phyloP scores from a whole-genome alignment of 1,140 invertebrate species.

The Solenopsis fugax region DNA sequence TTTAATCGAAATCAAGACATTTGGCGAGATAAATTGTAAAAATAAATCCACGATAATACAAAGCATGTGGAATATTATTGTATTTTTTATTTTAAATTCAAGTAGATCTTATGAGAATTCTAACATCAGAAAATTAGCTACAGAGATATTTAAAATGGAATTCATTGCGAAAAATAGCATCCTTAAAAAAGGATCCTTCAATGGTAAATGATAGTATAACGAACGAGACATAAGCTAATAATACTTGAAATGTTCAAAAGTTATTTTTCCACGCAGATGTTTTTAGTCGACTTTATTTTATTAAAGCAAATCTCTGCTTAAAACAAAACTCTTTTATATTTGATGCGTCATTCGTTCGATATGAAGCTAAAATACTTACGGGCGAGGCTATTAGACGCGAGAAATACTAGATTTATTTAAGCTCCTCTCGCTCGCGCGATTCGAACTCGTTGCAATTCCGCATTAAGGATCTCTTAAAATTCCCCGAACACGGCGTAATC shows the following conservation, averaged over 20 bases:
- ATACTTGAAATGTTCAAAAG: background rate
- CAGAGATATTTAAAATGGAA: background rate
- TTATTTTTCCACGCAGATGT: background rate
- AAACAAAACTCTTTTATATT: background rate
- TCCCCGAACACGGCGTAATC: conserved; percentile 28
- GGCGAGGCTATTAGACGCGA: background rate
- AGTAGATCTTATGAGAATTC: background rate
- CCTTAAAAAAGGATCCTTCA: background rate
- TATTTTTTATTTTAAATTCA: background rate
- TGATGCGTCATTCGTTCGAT: conserved; percentile 4
- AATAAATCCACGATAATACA: background rate
- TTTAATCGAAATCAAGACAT: background rate
- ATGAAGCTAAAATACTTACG: conserved; percentile 13
- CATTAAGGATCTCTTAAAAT: conserved; percentile 42
- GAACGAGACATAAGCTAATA: background rate
- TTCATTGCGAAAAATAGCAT: background rate
- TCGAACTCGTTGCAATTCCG: background rate
- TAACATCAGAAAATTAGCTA: background rate
- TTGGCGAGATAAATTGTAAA: background rate
- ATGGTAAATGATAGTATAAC: background rate
- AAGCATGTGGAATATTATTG: background rate
- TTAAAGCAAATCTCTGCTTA: background rate
- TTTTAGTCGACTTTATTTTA: background rate
- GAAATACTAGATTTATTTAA: conserved; percentile 36
- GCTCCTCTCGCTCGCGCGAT: background rate